Percentiles rank a stretch among this genome's conserved stretches.
Conservation (phyloP, 2,113 vertebrate species). For the Scartelaos histophorus region DNA sequence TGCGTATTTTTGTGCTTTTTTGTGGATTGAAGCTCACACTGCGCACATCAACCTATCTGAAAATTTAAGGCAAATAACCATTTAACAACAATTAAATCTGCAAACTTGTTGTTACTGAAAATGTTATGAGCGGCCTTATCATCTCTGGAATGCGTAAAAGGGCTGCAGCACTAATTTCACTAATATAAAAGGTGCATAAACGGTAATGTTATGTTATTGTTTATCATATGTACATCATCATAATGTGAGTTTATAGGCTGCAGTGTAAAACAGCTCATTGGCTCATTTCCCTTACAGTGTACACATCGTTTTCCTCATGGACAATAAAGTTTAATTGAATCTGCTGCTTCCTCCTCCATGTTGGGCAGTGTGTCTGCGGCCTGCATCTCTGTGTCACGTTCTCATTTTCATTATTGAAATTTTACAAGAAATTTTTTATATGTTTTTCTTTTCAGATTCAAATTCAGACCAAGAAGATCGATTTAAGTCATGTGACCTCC, state of each 20-base stretch:
- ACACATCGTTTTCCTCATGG: constrained; percentile 10
- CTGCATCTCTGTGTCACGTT: constrained; percentile 1
- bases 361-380: background rate
- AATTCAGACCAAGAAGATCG: constrained; percentile 93
- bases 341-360: constrained; percentile 11
- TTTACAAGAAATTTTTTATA: background rate
- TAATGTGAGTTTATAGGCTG: background rate
- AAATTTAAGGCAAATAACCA: no score
- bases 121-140: background rate
- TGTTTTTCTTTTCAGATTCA: constrained; percentile 79
- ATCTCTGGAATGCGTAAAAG: background rate
- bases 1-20: no score
- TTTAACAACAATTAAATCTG: constrained; percentile 8
- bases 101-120: background rate
- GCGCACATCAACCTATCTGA: no score
- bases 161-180: background rate
- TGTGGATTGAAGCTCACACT: no score
- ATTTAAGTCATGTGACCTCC: constrained; percentile 90
- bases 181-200: no score
- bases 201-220: background rate
- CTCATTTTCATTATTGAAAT: background rate
- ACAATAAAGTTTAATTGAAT: constrained; percentile 44
- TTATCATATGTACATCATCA: background rate
- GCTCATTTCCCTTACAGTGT: constrained; percentile 16
- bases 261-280: constrained; percentile 2